phyloP scores from a whole-genome alignment of 2,888 invertebrate genomes.

The Eulithis testata region DNA sequence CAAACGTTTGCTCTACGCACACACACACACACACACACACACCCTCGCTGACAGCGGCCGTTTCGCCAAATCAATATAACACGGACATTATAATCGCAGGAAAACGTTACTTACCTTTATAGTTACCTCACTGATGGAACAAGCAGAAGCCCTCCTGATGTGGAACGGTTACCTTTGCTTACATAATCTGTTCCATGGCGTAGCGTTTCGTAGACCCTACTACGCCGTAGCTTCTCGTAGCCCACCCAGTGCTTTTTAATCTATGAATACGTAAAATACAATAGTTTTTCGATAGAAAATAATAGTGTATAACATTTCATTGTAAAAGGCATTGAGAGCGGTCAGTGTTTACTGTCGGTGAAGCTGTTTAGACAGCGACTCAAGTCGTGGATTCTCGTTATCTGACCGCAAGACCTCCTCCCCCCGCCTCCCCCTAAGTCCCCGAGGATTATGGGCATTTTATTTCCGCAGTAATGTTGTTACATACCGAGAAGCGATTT shows the following conservation, averaged over 20 bases:
- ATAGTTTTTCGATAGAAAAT: conserved; percentile 12
- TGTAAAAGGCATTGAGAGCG: conserved; percentile 10
- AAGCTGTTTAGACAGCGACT: conserved; percentile 18
- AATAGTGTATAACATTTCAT: background rate
- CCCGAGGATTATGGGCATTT: conserved; percentile 26
- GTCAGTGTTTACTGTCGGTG: conserved; percentile 19
- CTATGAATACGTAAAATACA: background rate
- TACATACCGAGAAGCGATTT: conserved; percentile 32
- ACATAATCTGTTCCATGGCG: too few species aligned
- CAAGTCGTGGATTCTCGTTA: conserved; percentile 18
- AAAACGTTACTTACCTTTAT: too few species aligned
- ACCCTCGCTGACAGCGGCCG: too few species aligned
- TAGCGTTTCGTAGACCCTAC: conserved; percentile 1
- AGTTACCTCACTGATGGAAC: too few species aligned
- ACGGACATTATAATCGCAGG: too few species aligned
- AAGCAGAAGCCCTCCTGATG: too few species aligned
- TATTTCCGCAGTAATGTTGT: conserved; percentile 25
- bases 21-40: too few species aligned
- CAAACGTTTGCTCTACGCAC: conserved; percentile 3
- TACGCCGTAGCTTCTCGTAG: conserved; percentile 9
- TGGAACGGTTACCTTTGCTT: too few species aligned
- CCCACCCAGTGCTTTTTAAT: background rate
- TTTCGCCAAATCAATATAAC: too few species aligned
- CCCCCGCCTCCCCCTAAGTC: background rate
- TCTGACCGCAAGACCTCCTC: conserved; percentile 21